Evolutionary conservation across 1,140 invertebrate genomes (phyloP).

Genomic region (Orussus abietinus): DNA sequence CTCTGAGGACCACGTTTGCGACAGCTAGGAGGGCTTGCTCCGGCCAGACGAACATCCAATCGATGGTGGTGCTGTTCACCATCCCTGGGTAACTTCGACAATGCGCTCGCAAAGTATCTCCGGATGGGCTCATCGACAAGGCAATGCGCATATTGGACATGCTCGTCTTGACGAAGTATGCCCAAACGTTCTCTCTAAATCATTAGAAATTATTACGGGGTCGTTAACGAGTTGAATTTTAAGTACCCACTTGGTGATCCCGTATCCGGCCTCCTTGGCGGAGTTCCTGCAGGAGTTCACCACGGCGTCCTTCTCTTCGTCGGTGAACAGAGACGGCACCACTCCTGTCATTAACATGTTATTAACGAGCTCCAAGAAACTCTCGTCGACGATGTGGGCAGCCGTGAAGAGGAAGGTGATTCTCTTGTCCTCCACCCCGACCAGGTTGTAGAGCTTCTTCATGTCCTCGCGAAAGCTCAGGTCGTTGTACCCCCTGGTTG

Average conservation of each 20-base stretch:
- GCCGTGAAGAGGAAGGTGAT: constrained; percentile 81
- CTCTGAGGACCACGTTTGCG: constrained; percentile 72
- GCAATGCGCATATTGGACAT: constrained; percentile 83
- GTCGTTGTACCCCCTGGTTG: constrained; percentile 79
- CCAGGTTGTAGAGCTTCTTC: constrained; percentile 69
- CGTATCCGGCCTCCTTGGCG: constrained; percentile 65
- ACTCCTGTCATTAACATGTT: constrained; percentile 85
- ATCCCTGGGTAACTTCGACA: constrained; percentile 88
- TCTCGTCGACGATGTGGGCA: constrained; percentile 72
- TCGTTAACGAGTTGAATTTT: neutral
- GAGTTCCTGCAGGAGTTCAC: constrained; percentile 63
- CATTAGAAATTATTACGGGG: constrained; percentile 17
- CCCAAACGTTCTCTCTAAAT: constrained; percentile 75
- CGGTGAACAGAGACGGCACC: constrained; percentile 76
- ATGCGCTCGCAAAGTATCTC: constrained; percentile 73
- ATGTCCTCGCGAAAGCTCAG: constrained; percentile 79
- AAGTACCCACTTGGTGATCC: constrained; percentile 62
- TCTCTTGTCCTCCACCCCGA: constrained; percentile 73
- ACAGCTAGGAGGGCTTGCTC: constrained; percentile 82
- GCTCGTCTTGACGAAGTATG: constrained; percentile 75
- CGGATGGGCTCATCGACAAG: constrained; percentile 82
- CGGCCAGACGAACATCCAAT: constrained; percentile 93
- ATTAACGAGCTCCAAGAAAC: constrained; percentile 85
- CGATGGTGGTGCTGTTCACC: constrained; percentile 88
- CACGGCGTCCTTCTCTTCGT: constrained; percentile 83